These are phyloP conservation scores for Macropus fuliginosus DNA, from an alignment of 2,797 vertebrate genomes.

Conservation along the genomic window DNA sequence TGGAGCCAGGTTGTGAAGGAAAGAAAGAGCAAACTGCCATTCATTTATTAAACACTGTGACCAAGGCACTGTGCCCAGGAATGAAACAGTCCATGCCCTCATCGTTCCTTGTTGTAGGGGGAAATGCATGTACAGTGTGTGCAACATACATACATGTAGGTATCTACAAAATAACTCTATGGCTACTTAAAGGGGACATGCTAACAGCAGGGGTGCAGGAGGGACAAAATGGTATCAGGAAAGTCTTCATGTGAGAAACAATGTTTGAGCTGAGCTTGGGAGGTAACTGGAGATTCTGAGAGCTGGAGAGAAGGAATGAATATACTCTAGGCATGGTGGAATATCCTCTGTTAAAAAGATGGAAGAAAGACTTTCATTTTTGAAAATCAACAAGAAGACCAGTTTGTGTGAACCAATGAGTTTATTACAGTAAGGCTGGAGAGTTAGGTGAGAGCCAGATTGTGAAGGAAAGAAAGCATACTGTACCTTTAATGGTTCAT, in stretches of 20 bases:
- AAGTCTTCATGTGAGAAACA: neutral
- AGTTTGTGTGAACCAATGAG: neutral
- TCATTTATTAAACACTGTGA: neutral
- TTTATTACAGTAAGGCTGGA: neutral
- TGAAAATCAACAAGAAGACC: neutral
- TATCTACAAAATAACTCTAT: neutral
- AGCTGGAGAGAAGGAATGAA: neutral
- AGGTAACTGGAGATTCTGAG: conserved; percentile 45
- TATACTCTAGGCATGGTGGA: neutral
- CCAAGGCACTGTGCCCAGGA: neutral
- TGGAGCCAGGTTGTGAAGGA: neutral
- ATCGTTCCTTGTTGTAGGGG: neutral
- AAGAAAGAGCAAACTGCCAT: neutral
- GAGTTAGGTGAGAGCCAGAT: neutral
- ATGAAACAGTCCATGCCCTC: neutral
- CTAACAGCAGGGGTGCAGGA: neutral
- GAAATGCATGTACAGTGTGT: neutral
- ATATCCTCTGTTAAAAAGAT: neutral
- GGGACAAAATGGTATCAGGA: neutral
- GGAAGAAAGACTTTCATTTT: neutral
- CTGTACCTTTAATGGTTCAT: conserved; percentile 84
- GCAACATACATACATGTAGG: neutral
- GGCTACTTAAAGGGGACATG: neutral
- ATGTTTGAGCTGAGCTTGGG: neutral
- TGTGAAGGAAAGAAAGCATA: conserved; percentile 52